Evolutionary conservation across 1,140 invertebrate species (phyloP), one percentile per base, ranked within the genome.

Genomic region (Plodia interpunctella): DNA sequence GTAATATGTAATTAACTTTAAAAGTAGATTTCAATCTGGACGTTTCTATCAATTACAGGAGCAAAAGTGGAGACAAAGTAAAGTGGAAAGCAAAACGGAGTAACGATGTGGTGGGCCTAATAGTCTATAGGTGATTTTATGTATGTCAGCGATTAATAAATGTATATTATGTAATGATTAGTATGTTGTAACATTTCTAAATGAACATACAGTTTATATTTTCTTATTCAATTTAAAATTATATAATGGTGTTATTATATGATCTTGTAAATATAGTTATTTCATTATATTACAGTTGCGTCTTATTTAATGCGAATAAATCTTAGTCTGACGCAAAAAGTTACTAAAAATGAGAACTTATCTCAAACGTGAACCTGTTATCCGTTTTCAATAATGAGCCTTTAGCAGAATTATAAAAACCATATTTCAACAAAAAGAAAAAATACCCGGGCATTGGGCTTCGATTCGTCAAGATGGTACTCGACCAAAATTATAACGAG

Each of bases 61-160:
- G 67, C 85, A 88, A 70, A 88, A 88, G 72, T 88, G 85, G 85
- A 72, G 85, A 66, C 85, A 84, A 64, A 85, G 83, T 71, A 88
- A 86, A 79, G 64, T 72, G 66, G 81, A 84, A 68, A 56, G 70
- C 35, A 88, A 88, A 74, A 68, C 75, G 55, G 74, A 81, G 58
- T 84, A 77, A 79, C 53, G 56, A 55, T 30, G 49, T 55, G 38
- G 9, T 57, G 60, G 19, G 57, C 50, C 28, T 64, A 62, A 44
- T 44, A 63, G 32, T 63, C 57, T 60, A 54, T 63, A n/a, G n/a
- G 63, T 67, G 62, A 64, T 55, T 53, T 63, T 63, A 59, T 54
- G 71, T 62, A 65, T 70, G 56, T 53, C 19, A 18, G 51, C 17
- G 49, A 51, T 51, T 51, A 51, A 20, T 51, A 20, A 51, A 51